Base-by-base conservation (phyloP, 2,888 invertebrate species). In the Tetramorium bicarinatum region DNA sequence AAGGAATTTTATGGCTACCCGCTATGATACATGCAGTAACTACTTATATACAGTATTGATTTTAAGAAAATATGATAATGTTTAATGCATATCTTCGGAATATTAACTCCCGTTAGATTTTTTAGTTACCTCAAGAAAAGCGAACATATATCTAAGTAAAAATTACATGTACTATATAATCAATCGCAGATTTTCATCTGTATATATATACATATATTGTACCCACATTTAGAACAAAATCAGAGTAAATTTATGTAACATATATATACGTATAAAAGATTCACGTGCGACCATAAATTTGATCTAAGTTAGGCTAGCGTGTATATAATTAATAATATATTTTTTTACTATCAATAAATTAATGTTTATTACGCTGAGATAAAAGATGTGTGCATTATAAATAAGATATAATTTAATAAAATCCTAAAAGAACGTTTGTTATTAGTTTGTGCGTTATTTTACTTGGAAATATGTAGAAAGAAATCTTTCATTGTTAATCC, bases 381-480 rank as follows among this genome's bases (percentile, higher is more conserved):
- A 84, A 88, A 90, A 87, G 80, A 83, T 85, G 91, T 89, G 90
- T 90, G 21, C 41, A 41, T 76, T 75, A 87, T 89, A 88, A 87
- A 82, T 83, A 76, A 87, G 86, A 85, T 88, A 77, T 92, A 90
- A 91, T 90, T 91, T 89, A 92, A 92, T 90, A 92, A 93, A 91
- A 87, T 86, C 77, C 83, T 83, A 67, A 34, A 34, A 83, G 74
- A 52, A 83, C 74, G 44, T 3, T 86, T 88, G 83, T 80, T 88
- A 84, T 80, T 84, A 74, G 59, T n/a, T 79, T 29, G 6, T n/a
- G 11, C 8, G 29, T 44, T 75, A 44, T 52, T n/a, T 64, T 59
- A 76, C 18, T 9, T n/a, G 4, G 3, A 62, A 47, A 49, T 52
- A 52, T 25, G 41, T 56, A 25, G 15, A n/a, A 75, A 75, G 21